Conservation (phyloP, 1,140 invertebrate genomes). For the Hyphantria cunea region DNA sequence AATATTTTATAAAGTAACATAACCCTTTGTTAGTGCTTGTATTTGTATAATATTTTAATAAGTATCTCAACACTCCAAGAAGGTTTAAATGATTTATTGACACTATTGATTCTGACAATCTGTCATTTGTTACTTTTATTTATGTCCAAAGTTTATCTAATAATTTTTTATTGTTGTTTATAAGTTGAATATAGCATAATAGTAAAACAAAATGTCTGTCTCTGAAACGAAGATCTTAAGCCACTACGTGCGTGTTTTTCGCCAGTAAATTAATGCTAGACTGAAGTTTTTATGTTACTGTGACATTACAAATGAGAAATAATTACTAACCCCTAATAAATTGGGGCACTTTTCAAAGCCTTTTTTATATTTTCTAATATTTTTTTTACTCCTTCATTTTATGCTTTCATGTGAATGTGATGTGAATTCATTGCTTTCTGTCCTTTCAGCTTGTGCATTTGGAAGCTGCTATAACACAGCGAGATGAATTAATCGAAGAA, state of each 20-base stretch:
- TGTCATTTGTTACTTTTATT: too few species aligned
- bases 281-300: too few species aligned
- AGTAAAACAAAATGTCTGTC: not conserved
- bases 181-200: not conserved
- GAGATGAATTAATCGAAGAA: constrained; percentile 83
- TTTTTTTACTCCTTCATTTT: not conserved
- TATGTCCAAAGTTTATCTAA: too few species aligned
- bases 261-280: not conserved
- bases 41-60: too few species aligned
- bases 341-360: too few species aligned
- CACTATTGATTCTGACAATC: not conserved
- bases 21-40: too few species aligned
- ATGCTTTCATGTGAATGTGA: constrained; percentile 35
- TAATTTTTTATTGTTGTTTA: too few species aligned
- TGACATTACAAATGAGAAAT: too few species aligned
- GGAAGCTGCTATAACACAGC: constrained; percentile 82
- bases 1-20: not conserved
- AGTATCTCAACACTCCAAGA: too few species aligned
- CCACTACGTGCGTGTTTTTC: not conserved
- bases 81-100: not conserved
- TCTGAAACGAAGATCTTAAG: not conserved
- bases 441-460: constrained; percentile 84
- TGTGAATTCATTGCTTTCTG: constrained; percentile 58
- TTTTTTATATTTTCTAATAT: too few species aligned
- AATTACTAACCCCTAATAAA: not conserved